These are phyloP conservation scores for Drusus annulatus DNA, from an alignment of 1,140 invertebrate species.

Conservation along the genomic window DNA sequence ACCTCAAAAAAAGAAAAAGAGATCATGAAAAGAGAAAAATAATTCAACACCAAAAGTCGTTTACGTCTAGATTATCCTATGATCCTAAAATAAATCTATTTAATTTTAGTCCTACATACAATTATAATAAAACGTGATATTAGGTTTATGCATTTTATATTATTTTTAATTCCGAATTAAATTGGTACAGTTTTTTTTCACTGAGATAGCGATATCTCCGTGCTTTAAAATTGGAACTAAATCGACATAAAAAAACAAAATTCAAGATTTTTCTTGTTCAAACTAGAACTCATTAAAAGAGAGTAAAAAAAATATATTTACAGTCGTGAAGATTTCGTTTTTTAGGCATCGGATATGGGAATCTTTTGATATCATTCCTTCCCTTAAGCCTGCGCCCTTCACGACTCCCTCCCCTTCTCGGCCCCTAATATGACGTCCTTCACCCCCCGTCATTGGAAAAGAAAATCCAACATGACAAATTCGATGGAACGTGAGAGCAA, in stretches of 20 bases:
- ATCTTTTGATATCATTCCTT: constrained; percentile 19
- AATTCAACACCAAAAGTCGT: no score
- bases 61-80: no score
- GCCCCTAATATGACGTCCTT: constrained; percentile 41
- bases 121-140: no score
- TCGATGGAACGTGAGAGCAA: constrained; percentile 57
- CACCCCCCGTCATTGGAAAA: constrained; percentile 43
- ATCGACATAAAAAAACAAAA: background rate
- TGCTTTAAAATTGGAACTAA: no score
- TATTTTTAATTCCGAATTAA: no score
- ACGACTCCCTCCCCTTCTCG: background rate
- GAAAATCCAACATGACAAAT: constrained; percentile 59
- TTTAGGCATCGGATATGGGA: constrained; percentile 10
- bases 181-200: no score
- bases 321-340: background rate
- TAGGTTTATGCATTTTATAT: no score
- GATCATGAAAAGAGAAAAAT: no score
- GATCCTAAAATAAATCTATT: no score
- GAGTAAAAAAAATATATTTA: background rate
- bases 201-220: no score
- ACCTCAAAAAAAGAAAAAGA: no score
- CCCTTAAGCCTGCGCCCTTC: background rate
- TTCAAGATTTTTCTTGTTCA: background rate
- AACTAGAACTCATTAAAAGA: background rate
- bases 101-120: no score